phyloP scores from a whole-genome alignment of 2,113 vertebrate genomes.

The Gasterosteus nipponicus region DNA sequence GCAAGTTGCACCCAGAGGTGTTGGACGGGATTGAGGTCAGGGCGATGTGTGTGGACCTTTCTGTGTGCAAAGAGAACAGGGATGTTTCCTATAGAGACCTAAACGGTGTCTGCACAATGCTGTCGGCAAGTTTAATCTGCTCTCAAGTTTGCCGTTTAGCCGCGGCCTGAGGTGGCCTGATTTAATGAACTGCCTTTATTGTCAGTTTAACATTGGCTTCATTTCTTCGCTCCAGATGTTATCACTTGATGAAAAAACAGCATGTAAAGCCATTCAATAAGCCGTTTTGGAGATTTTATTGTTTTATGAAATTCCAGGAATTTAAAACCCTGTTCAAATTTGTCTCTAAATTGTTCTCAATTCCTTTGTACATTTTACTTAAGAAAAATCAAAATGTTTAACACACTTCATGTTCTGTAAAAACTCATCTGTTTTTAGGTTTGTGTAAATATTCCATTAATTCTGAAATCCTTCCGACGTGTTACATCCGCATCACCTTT shows the following conservation, averaged over 20 bases:
- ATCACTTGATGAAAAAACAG: neutral
- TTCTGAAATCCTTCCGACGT: constrained; percentile 27
- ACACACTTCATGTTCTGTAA: neutral
- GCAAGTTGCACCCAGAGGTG: constrained; percentile 12
- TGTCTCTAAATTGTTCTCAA: neutral
- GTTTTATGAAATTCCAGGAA: neutral
- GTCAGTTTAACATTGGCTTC: neutral
- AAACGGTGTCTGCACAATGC: neutral
- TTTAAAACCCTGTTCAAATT: neutral
- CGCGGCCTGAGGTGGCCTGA: neutral
- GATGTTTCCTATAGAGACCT: neutral
- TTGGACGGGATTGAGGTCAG: constrained; percentile 18
- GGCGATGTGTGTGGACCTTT: neutral
- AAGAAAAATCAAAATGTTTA: neutral
- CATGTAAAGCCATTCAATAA: neutral
- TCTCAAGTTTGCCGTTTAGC: neutral
- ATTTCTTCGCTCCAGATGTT: neutral
- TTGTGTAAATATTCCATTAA: constrained; percentile 45
- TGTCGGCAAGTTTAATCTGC: neutral
- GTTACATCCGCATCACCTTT: constrained; percentile 58
- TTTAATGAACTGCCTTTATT: neutral
- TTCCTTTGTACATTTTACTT: neutral
- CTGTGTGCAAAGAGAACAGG: neutral
- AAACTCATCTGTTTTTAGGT: constrained; percentile 30
- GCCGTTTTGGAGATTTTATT: neutral